Base-by-base conservation (phyloP, 2,113 vertebrate genomes). In the Xyrauchen texanus region DNA sequence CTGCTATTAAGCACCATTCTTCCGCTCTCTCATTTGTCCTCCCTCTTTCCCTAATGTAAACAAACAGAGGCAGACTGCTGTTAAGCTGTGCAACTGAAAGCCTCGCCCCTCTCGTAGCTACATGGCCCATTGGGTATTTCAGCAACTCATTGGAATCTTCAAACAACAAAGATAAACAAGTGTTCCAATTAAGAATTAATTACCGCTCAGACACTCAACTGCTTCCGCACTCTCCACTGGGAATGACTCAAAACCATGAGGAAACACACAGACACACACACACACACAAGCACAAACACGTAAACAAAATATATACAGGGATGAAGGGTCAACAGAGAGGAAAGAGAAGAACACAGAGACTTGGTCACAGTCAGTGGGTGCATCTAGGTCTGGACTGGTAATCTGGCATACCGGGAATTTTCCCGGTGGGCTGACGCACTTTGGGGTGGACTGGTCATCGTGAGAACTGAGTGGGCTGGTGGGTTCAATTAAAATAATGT, bases 131-230 rank as follows among this genome's bases (percentile, higher is more conserved):
- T 66, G 82, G 81, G 74, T 77, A 71, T 82, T 77, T 57, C 76
- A 61, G 62, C 68, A 84, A 71, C 82, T 84, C 82, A 73, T 78
- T 55, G 21, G 69, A 85, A 86, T 88, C 82, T 86, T 88, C 81
- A 85, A 89, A 86, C 74, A 88, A 88, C 79, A 88, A 88, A 89
- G 84, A 89, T 81, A 89, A 90, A 88, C 88, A 87, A 87, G 87
- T 88, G 85, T 88, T 90, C 84, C 82, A 90, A 88, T 90, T 90
- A 91, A 87, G 87, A 87, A 91, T 91, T 87, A 90, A 91, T 90
- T 88, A 80, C 80, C 81, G 2, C 65, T 76, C 72, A 81, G 88
- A 81, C 81, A 68, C 83, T 77, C 68, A 7, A 67, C 68, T n/a
- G 68, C 84, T 85, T 72, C 78, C 58, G 76, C 44, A 81, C 69